Evolutionary conservation across 2,797 vertebrate species (phyloP).

Genomic region (Lacerta bilineata): DNA sequence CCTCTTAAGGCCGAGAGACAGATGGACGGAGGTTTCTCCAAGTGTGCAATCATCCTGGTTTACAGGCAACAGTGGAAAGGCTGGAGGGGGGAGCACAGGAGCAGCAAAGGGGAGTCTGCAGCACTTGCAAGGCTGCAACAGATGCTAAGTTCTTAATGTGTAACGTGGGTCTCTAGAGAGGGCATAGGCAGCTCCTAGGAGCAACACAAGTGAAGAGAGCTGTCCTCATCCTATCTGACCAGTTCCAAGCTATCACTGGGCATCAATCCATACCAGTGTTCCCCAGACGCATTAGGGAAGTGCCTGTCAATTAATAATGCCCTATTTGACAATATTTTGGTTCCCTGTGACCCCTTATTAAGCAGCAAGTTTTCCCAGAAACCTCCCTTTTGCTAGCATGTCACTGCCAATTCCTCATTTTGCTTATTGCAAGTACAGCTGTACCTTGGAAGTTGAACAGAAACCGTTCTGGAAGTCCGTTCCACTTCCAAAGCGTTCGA

Average conservation of each 20-base stretch:
- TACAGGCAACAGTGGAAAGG: not conserved
- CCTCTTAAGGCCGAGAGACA: not conserved
- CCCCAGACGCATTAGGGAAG: not conserved
- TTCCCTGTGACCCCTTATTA: not conserved
- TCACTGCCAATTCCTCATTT: not conserved
- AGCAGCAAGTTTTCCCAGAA: not conserved
- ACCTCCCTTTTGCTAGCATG: not conserved
- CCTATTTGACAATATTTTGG: not conserved
- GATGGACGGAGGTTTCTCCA: not conserved
- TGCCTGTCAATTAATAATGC: too few relatives aligned
- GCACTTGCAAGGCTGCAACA: not conserved
- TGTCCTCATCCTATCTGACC: not conserved
- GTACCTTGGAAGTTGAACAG: too few relatives aligned
- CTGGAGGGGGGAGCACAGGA: not conserved
- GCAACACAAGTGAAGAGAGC: not conserved
- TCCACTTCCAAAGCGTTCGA: too few relatives aligned
- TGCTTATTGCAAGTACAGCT: not conserved
- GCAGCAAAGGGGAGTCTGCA: not conserved
- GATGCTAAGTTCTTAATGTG: not conserved
- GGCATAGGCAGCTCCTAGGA: not conserved
- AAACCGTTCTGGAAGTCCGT: too few relatives aligned
- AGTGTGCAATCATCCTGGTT: not conserved
- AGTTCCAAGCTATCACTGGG: not conserved
- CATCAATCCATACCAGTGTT: not conserved
- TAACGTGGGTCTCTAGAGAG: not conserved